Evolutionary conservation across 2,797 vertebrate genomes (phyloP).

Genomic region (Crax fasciolata): DNA sequence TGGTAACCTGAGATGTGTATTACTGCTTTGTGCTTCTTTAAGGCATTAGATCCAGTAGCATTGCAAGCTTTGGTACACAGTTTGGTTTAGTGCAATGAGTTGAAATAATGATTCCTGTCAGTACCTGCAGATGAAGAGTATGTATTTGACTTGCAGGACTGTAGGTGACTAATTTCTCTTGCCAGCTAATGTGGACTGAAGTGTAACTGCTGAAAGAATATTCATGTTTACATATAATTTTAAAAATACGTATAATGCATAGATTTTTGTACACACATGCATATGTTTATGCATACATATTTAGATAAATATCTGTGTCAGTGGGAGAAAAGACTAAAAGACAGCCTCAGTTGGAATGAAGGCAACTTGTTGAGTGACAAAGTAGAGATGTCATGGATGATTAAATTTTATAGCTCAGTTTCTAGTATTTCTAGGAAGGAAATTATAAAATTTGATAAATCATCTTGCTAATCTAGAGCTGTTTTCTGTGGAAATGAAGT

Average conservation of each 20-base stretch:
- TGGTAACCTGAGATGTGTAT: neutral
- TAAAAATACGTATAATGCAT: neutral
- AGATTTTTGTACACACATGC: neutral
- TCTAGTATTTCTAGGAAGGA: neutral
- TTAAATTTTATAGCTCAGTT: neutral
- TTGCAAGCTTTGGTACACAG: neutral
- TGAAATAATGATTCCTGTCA: neutral
- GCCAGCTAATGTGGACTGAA: neutral
- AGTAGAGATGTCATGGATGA: neutral
- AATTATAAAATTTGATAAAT: neutral
- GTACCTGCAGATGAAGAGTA: neutral
- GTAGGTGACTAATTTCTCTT: neutral
- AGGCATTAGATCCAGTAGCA: neutral
- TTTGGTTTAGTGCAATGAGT: neutral
- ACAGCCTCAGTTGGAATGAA: neutral
- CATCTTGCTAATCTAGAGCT: neutral
- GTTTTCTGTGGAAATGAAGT: neutral
- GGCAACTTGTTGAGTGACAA: conserved; percentile 14
- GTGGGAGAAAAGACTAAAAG: neutral
- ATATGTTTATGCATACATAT: neutral
- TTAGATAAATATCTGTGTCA: neutral
- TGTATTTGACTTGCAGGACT: neutral
- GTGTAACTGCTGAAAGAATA: neutral
- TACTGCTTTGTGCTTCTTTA: neutral
- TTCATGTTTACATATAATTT: neutral